These are phyloP conservation scores for Acanthurus tractus DNA, from an alignment of 2,797 vertebrate genomes.

Conservation along the genomic window DNA sequence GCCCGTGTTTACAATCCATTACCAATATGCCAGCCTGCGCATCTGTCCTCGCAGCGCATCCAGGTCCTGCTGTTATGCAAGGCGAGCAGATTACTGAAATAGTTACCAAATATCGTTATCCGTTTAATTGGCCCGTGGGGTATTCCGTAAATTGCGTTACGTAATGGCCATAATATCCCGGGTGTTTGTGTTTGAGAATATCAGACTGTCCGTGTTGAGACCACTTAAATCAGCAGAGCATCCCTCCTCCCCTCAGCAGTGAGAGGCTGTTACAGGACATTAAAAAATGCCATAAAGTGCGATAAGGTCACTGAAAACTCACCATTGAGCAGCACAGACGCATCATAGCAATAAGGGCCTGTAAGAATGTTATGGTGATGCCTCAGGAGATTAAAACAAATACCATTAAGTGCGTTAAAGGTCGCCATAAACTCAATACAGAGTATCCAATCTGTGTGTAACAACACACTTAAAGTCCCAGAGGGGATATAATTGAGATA, in stretches of 20 bases:
- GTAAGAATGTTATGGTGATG: slow-evolving; percentile 58
- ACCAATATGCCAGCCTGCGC: slow-evolving; percentile 65
- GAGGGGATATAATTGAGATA: slow-evolving; percentile 42
- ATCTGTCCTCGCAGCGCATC: slow-evolving; percentile 56
- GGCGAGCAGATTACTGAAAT: slow-evolving; percentile 50
- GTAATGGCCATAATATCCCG: slow-evolving; percentile 61
- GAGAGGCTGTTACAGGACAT: slow-evolving; percentile 51
- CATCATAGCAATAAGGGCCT: slow-evolving; percentile 33
- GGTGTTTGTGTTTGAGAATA: slow-evolving; percentile 49
- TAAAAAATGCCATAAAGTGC: slow-evolving; percentile 66
- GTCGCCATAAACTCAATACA: slow-evolving; percentile 65
- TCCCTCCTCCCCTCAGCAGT: neutral
- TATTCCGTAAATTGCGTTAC: slow-evolving; percentile 73
- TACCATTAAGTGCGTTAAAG: slow-evolving; percentile 67
- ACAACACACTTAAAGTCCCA: slow-evolving; percentile 45
- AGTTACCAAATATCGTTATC: slow-evolving; percentile 65
- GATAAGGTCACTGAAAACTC: slow-evolving; percentile 67
- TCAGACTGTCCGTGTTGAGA: slow-evolving; percentile 43
- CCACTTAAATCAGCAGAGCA: slow-evolving; percentile 45
- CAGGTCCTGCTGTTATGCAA: slow-evolving; percentile 70
- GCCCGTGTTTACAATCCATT: slow-evolving; percentile 71
- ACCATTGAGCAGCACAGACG: slow-evolving; percentile 29
- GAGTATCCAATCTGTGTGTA: slow-evolving; percentile 40
- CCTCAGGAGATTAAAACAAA: slow-evolving; percentile 72
- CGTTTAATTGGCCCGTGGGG: slow-evolving; percentile 70